Conservation (phyloP, 2,113 vertebrate genomes). For the Protomyctophum bolini region DNA sequence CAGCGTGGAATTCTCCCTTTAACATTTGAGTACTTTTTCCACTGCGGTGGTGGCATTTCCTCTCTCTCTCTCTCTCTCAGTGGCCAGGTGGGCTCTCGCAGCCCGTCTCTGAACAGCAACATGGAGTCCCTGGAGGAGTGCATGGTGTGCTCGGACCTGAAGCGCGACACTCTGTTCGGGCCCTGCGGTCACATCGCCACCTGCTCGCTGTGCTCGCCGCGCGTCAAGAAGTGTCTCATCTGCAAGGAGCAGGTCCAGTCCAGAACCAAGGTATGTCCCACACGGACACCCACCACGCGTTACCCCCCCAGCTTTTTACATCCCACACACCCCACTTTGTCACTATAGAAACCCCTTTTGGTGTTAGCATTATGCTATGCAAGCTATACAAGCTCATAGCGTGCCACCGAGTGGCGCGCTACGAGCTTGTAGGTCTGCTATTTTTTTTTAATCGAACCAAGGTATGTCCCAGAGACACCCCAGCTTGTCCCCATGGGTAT, state of each 20-base stretch:
- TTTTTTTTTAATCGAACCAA: no score
- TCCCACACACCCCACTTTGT: no score
- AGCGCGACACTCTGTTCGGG: conserved; percentile 97
- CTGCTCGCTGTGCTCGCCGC: conserved; percentile 97
- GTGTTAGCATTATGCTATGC: no score
- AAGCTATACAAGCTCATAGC: no score
- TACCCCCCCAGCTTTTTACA: no score
- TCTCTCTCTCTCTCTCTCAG: conserved; percentile 63
- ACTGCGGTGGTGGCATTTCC: not conserved
- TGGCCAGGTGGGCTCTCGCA: conserved; percentile 94
- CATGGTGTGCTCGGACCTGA: conserved; percentile 99
- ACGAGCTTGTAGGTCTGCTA: no score
- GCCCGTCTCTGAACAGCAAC: conserved; percentile 95
- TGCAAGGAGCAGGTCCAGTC: conserved; percentile 99
- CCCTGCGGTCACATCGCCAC: conserved; percentile 98
- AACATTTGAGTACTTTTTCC: no score
- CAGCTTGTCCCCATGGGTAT: no score
- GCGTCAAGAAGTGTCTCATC: conserved; percentile 99
- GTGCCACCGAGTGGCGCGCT: no score
- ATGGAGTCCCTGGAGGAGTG: conserved; percentile 98
- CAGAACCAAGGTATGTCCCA: conserved; percentile 90
- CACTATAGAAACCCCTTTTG: no score
- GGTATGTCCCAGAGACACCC: no score
- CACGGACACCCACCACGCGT: not conserved
- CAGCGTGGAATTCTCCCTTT: no score